These are phyloP conservation scores for Rhagonycha lutea DNA, from an alignment of 2,888 invertebrate genomes.

Conservation along the genomic window DNA sequence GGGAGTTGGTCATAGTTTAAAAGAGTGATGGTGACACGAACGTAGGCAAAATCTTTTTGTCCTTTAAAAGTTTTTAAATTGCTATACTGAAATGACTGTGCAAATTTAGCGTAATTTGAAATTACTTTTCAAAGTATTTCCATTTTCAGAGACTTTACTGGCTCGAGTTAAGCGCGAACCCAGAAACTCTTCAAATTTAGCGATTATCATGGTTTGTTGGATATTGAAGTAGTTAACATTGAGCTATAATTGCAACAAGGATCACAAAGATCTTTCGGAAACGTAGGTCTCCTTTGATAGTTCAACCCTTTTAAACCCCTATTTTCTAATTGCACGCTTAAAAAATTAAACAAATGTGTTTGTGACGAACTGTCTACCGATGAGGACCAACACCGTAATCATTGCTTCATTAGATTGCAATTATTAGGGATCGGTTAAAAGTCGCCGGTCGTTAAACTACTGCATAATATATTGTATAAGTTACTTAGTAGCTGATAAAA, in stretches of 20 bases:
- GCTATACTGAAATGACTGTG: constrained; percentile 37
- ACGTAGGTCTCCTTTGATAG: constrained; percentile 20
- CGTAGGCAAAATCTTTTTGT: not conserved
- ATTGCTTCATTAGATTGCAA: not conserved
- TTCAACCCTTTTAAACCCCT: constrained; percentile 16
- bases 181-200: constrained; percentile 41
- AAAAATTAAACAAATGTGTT: not conserved
- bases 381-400: not conserved
- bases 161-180: constrained; percentile 30
- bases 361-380: not conserved
- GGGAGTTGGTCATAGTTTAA: constrained; percentile 1
- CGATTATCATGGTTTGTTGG: constrained; percentile 47
- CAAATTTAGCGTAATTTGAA: constrained; percentile 49
- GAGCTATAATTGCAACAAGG: constrained; percentile 17
- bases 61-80: constrained; percentile 36
- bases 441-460: not conserved
- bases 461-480: not conserved
- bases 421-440: not conserved
- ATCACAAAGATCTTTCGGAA: constrained; percentile 19
- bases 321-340: constrained; percentile 10
- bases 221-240: constrained; percentile 45
- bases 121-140: constrained; percentile 52
- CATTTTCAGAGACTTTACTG: constrained; percentile 40
- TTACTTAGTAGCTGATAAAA: constrained; percentile 27
- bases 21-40: not conserved